Evolutionary conservation across 2,888 invertebrate genomes (phyloP), one percentile per base, ranked within the genome.

Genomic region (Sarcophaga rosellei): DNA sequence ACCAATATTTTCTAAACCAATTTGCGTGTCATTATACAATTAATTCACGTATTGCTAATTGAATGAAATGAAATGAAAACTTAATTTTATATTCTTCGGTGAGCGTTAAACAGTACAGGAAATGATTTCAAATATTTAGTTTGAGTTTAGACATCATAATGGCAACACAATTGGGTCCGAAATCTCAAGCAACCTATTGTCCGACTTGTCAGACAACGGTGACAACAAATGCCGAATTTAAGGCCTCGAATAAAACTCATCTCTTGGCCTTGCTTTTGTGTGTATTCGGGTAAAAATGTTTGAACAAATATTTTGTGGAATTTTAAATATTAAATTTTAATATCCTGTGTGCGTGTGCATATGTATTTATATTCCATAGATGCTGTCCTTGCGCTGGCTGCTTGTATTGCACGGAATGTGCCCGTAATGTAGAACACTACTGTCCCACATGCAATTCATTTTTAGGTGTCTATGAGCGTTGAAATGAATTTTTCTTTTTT

Each of bases 381-480:
- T 91, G 90, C 74, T 95, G 94, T 93, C 94, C 94, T 0, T 95
- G 94, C 87, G 93, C 94, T 53, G 93, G 94, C 73, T 89, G 94
- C 12, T 94, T 95, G 2, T 95, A 95, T 89, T 95, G 94, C 89
- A 93, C 94, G 88, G 92, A 94, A 65, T 94, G 94, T 20, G 95
- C 94, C 84, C 93, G 93, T 85, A 94, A 94, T 88, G 92, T 92
- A 5, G 94, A 94, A 66, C 95, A 95, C 88, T 94, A 94, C 87
- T 95, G 95, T 78, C 94, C 95, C 0, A 93, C 94, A 83, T 95
- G 95, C 89, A 93, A 93, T 73, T 91, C 94, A 0, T 94, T 92
- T 87, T 89, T 95, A 57, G 95, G 95, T 84, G 93, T 93, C 63
- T 94, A 94, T 88, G 90, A 92, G 80, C 91, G 91, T 62, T 91